These are phyloP conservation scores for Littorina saxatilis DNA, from an alignment of 1,140 invertebrate species.

Conservation along the genomic window DNA sequence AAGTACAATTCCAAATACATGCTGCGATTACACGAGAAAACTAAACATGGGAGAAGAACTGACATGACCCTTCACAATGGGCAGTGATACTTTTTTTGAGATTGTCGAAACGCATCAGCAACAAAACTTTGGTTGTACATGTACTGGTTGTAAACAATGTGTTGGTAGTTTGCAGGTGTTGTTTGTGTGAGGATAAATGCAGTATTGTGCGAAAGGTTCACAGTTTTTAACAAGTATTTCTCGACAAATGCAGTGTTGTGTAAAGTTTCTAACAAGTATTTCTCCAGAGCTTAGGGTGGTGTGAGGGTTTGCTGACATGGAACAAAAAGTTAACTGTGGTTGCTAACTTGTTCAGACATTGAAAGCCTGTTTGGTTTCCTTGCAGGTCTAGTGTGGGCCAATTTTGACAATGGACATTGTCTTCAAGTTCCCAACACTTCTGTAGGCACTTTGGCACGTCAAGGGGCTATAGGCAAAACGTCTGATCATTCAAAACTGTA, in stretches of 20 bases:
- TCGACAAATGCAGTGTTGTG: too few relatives aligned
- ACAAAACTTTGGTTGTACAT: too few relatives aligned
- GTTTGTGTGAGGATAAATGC: too few relatives aligned
- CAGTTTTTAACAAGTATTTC: too few relatives aligned
- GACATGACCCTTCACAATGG: too few relatives aligned
- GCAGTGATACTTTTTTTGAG: too few relatives aligned
- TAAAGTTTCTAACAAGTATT: too few relatives aligned
- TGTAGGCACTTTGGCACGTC: neutral
- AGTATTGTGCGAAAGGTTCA: too few relatives aligned
- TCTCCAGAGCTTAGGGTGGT: too few relatives aligned
- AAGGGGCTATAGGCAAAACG: neutral
- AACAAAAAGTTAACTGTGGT: neutral
- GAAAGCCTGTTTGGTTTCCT: constrained; percentile 9
- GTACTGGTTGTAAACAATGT: too few relatives aligned
- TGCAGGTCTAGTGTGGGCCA: constrained; percentile 1
- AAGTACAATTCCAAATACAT: constrained; percentile 24
- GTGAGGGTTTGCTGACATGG: neutral
- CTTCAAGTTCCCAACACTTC: neutral
- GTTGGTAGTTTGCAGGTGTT: too few relatives aligned
- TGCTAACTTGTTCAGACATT: neutral
- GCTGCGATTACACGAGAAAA: neutral
- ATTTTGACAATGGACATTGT: neutral
- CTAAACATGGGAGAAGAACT: neutral
- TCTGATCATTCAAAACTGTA: neutral
- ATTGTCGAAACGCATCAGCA: too few relatives aligned